Percentiles rank a stretch among this genome's conserved stretches.
phyloP scores from a whole-genome alignment of 2,113 vertebrate species.

The Struthidea cinerea region DNA sequence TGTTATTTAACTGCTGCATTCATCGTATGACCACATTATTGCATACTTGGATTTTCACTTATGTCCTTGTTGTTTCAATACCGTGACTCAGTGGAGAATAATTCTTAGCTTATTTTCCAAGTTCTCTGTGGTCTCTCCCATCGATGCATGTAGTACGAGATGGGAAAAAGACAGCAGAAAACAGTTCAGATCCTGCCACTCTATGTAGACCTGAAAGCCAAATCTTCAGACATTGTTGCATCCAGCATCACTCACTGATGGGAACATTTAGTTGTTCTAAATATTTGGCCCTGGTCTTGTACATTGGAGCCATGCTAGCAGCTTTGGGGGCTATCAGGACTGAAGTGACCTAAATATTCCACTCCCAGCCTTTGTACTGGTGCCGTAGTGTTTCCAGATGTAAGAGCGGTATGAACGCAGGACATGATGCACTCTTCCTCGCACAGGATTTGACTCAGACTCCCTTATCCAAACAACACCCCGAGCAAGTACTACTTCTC shows the following conservation, averaged over 20 bases:
- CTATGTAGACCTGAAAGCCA: background rate
- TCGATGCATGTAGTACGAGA: background rate
- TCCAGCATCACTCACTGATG: background rate
- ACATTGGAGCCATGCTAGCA: background rate
- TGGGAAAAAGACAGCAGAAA: background rate
- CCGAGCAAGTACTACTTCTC: background rate
- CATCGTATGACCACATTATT: background rate
- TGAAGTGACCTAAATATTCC: background rate
- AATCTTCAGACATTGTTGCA: background rate
- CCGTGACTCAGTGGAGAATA: background rate
- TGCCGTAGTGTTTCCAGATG: fast-evolving
- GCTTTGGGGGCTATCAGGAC: background rate
- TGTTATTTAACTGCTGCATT: background rate
- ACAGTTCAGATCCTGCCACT: background rate
- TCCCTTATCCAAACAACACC: background rate
- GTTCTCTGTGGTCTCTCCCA: background rate
- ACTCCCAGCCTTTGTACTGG: background rate
- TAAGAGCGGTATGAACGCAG: background rate
- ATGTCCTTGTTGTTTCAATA: background rate
- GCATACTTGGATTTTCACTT: background rate
- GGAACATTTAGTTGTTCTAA: background rate
- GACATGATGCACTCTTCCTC: background rate
- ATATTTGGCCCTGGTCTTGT: background rate
- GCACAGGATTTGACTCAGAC: background rate
- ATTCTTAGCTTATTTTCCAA: background rate